phyloP scores from a whole-genome alignment of 2,888 invertebrate species.

The Mythimna impura region DNA sequence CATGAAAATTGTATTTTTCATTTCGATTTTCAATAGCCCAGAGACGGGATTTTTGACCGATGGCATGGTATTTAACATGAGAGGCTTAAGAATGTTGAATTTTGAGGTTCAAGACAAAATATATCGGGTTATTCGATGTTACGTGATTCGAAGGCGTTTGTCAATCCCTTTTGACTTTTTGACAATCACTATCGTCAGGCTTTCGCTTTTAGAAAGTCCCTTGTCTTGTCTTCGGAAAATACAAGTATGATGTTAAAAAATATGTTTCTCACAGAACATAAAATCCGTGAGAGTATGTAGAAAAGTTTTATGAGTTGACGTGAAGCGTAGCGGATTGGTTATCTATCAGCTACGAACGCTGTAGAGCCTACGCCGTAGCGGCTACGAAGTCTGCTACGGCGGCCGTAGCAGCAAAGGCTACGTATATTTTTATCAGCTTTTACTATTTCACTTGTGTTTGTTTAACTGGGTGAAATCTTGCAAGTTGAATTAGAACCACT shows the following conservation, averaged over 20 bases:
- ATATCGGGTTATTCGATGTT: too few relatives aligned
- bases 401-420: conserved; percentile 17
- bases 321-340: conserved; percentile 6
- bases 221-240: background rate
- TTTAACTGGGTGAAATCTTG: too few relatives aligned
- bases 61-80: background rate
- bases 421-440: too few relatives aligned
- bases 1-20: too few relatives aligned
- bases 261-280: background rate
- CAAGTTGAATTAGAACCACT: too few relatives aligned
- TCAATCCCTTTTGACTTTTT: too few relatives aligned
- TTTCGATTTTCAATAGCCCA: too few relatives aligned
- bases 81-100: background rate
- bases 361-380: conserved; percentile 36
- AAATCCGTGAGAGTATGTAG: background rate
- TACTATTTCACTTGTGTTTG: too few relatives aligned
- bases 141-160: too few relatives aligned
- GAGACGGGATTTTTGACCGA: background rate
- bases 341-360: conserved; percentile 17
- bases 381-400: conserved; percentile 21
- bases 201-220: background rate
- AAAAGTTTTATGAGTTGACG: background rate
- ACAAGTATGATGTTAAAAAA: background rate
- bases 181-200: too few relatives aligned
- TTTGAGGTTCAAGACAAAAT: too few relatives aligned